phyloP scores from a whole-genome alignment of 2,888 invertebrate genomes.

The Trachelus troglodyta region DNA sequence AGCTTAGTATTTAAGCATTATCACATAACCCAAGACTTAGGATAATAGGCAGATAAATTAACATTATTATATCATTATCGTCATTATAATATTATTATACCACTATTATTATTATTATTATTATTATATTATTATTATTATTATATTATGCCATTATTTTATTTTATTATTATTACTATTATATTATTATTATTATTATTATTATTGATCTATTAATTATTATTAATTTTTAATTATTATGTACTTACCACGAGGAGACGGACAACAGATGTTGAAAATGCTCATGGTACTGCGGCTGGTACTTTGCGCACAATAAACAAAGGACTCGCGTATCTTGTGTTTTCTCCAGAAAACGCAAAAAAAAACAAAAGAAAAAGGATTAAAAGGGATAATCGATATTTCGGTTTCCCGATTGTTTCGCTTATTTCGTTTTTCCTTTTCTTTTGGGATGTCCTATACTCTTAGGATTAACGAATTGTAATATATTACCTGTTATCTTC shows the following conservation, averaged over 20 bases:
- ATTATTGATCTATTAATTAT: slow-evolving; percentile 45
- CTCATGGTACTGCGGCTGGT: background rate
- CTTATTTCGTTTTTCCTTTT: slow-evolving; percentile 6
- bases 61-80: slow-evolving; percentile 48
- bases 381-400: background rate
- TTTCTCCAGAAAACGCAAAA: background rate
- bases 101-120: slow-evolving; percentile 38
- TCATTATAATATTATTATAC: slow-evolving; percentile 48
- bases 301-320: background rate
- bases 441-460: slow-evolving; percentile 34
- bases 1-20: slow-evolving; percentile 40
- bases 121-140: slow-evolving; percentile 40
- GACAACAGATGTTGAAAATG: background rate
- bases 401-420: background rate
- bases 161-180: slow-evolving; percentile 46
- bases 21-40: slow-evolving; percentile 36
- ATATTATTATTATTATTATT: slow-evolving; percentile 48
- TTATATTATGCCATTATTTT: slow-evolving; percentile 37
- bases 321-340: background rate
- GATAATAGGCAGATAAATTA: slow-evolving; percentile 42
- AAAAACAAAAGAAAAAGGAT: background rate
- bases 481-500: slow-evolving; percentile 62
- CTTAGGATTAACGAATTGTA: slow-evolving; percentile 55
- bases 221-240: slow-evolving; percentile 12
- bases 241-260: slow-evolving; percentile 7